Percentiles rank a stretch among this genome's conserved stretches.
phyloP scores from a whole-genome alignment of 2,888 invertebrate genomes.

The Tuberolachnus salignus region DNA sequence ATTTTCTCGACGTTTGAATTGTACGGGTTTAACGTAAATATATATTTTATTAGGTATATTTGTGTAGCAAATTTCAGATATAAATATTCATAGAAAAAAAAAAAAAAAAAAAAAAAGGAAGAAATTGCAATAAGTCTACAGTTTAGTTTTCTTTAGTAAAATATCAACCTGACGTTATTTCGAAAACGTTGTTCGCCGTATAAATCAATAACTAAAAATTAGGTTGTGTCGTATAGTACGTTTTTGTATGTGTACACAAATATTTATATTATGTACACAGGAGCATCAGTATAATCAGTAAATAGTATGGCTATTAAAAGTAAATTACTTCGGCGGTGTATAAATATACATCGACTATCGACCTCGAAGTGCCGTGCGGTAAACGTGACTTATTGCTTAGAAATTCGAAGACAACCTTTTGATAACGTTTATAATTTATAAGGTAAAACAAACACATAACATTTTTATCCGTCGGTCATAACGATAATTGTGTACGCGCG shows the following conservation, averaged over 20 bases:
- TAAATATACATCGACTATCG: not conserved
- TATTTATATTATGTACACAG: not conserved
- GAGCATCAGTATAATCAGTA: not conserved
- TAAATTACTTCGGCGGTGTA: constrained; percentile 25
- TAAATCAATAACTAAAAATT: not conserved
- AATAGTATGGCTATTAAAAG: constrained; percentile 27
- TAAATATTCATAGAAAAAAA: too few species aligned
- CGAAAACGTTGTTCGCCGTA: not conserved
- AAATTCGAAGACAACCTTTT: not conserved
- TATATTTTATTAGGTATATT: too few species aligned
- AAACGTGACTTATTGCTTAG: constrained; percentile 8
- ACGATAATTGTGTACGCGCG: not conserved
- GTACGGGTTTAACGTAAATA: too few species aligned
- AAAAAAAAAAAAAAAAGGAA: too few species aligned
- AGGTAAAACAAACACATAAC: too few species aligned
- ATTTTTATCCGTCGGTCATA: too few species aligned
- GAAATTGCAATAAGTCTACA: too few species aligned
- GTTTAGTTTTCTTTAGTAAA: too few species aligned
- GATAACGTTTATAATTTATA: not conserved
- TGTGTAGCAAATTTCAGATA: too few species aligned
- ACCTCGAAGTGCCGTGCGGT: not conserved
- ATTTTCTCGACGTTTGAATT: too few species aligned
- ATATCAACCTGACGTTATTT: not conserved
- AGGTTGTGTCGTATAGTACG: not conserved
- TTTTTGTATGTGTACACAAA: too few species aligned